These are phyloP conservation scores for Bombus soroeensis DNA, from an alignment of 1,140 invertebrate species.

Conservation along the genomic window DNA sequence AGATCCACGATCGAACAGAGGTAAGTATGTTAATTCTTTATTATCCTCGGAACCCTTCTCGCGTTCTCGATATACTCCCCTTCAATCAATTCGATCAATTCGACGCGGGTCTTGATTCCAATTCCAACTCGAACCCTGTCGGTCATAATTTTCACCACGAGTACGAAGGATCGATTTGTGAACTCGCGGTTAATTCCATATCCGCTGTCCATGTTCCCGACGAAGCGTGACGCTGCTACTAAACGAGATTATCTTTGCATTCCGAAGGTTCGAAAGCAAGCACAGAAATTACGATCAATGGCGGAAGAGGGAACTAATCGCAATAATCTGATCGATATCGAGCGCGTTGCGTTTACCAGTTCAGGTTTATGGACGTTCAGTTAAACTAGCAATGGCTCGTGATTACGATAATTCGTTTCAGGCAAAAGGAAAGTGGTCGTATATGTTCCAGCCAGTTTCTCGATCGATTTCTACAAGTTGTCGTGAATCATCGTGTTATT, in stretches of 20 bases:
- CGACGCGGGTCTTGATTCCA: not conserved
- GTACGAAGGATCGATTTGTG: not conserved
- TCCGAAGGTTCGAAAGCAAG: not conserved
- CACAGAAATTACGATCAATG: not conserved
- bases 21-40: constrained; percentile 46
- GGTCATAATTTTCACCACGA: not conserved
- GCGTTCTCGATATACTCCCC: not conserved
- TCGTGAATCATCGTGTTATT: not conserved
- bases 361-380: constrained; percentile 6
- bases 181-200: constrained; percentile 20
- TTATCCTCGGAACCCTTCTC: not conserved
- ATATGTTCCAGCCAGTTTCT: not conserved
- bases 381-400: constrained; percentile 8
- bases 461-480: not conserved
- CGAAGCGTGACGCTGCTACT: not conserved
- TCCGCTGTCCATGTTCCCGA: not conserved
- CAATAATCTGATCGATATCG: not conserved
- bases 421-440: constrained; percentile 18
- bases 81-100: not conserved
- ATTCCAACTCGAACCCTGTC: not conserved
- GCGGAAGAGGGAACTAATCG: not conserved
- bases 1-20: constrained; percentile 79
- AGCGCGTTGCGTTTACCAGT: constrained; percentile 29
- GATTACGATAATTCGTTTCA: constrained; percentile 8
- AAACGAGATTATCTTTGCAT: constrained; percentile 20